These are phyloP conservation scores for Passer domesticus DNA, from an alignment of 2,113 vertebrate species.

Conservation along the genomic window DNA sequence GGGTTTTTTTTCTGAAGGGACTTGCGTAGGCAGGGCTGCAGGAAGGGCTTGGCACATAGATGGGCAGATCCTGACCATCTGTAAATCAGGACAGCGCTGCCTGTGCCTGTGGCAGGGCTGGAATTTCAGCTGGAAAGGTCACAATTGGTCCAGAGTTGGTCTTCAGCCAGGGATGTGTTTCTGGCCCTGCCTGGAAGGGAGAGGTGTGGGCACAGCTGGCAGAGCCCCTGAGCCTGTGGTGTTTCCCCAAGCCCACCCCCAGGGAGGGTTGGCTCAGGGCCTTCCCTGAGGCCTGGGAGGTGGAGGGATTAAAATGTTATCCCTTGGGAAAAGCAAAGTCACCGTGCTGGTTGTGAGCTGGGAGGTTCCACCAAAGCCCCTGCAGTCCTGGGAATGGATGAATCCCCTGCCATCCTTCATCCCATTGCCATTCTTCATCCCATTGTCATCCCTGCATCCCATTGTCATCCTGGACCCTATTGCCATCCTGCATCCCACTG, in stretches of 20 bases:
- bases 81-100: not conserved
- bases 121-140: not conserved
- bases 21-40: not conserved
- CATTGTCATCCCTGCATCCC: accelerated
- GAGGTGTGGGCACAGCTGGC: not conserved
- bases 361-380: not conserved
- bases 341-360: not conserved
- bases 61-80: not conserved
- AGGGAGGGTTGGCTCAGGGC: not conserved
- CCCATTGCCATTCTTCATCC: accelerated
- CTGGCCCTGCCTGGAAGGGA: not conserved
- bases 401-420: accelerated
- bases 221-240: accelerated
- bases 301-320: not conserved
- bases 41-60: not conserved
- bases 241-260: accelerated
- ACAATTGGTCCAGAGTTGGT: not conserved
- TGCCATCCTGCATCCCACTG: accelerated
- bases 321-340: not conserved
- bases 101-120: not conserved
- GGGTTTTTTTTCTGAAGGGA: not conserved
- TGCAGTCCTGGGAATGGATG: not conserved
- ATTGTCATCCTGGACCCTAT: accelerated
- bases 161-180: not conserved
- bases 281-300: not conserved